Evolutionary conservation across 2,888 invertebrate genomes (phyloP).

Genomic region (Zeuzera pyrina): DNA sequence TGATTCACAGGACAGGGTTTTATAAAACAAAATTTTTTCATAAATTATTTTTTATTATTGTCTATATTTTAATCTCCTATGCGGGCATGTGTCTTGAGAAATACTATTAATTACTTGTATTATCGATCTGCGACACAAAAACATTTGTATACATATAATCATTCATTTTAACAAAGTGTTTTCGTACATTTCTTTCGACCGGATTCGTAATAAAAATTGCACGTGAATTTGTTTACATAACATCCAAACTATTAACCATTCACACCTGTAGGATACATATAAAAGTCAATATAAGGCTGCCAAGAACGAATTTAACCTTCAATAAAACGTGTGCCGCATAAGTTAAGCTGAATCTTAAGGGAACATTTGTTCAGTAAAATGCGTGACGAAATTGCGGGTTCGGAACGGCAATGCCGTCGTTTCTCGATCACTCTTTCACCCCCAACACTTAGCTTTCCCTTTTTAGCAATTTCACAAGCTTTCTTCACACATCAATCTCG

Average conservation of each 20-base stretch:
- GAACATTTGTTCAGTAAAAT: slow-evolving; percentile 66
- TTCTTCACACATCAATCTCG: slow-evolving; percentile 68
- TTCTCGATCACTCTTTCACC: slow-evolving; percentile 56
- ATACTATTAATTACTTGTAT: no score
- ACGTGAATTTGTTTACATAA: slow-evolving; percentile 5
- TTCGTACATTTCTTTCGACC: no score
- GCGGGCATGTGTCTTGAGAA: no score
- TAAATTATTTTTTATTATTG: no score
- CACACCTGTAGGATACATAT: slow-evolving; percentile 38
- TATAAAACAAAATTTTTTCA: no score
- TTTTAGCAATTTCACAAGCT: slow-evolving; percentile 69
- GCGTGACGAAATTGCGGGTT: slow-evolving; percentile 67
- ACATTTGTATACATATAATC: no score
- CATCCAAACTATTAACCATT: slow-evolving; percentile 31
- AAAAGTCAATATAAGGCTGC: slow-evolving; percentile 38
- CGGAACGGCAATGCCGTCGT: slow-evolving; percentile 37
- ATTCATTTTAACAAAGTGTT: no score
- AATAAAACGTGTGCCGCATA: slow-evolving; percentile 65
- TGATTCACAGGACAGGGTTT: no score
- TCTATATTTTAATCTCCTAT: no score
- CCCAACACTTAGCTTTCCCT: slow-evolving; percentile 68
- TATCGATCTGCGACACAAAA: no score
- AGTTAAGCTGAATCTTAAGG: slow-evolving; percentile 60
- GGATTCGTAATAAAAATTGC: neutral
- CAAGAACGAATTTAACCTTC: slow-evolving; percentile 47